A percentile compares a stretch with the other conserved stretches of the same genome.
These are phyloP conservation scores for Brachypterus glaber DNA, from an alignment of 2,888 invertebrate genomes.

Conservation along the genomic window DNA sequence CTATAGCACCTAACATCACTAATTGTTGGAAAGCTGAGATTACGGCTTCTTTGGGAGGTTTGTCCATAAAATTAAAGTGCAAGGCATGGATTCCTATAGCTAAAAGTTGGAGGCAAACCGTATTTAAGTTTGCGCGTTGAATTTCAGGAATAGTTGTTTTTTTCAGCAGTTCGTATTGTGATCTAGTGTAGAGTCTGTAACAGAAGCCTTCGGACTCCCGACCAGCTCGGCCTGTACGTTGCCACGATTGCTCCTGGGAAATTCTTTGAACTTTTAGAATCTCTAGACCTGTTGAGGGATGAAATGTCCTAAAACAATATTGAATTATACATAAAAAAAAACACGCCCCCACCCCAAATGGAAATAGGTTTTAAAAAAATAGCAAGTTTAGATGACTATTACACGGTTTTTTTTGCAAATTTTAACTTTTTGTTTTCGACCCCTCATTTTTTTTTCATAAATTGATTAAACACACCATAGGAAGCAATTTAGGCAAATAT, in stretches of 20 bases:
- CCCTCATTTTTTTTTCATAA: no score
- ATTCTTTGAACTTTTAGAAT: constrained; percentile 69
- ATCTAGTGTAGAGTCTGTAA: constrained; percentile 76
- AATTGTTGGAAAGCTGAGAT: constrained; percentile 55
- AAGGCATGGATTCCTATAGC: constrained; percentile 74
- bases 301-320: constrained; percentile 53
- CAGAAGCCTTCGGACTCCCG: constrained; percentile 77
- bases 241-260: constrained; percentile 89
- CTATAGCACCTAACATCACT: constrained; percentile 62
- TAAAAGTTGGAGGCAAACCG: constrained; percentile 72
- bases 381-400: no score
- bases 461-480: no score
- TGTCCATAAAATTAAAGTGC: constrained; percentile 84
- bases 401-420: no score
- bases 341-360: no score
- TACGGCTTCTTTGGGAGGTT: constrained; percentile 66
- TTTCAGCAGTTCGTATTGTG: constrained; percentile 62
- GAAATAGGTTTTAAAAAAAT: no score
- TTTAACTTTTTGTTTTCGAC: no score
- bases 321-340: background rate
- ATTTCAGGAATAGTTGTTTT: constrained; percentile 81
- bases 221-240: constrained; percentile 86
- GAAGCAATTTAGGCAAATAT: no score
- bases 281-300: constrained; percentile 74
- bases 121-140: constrained; percentile 54